phyloP scores from a whole-genome alignment of 1,140 invertebrate species.

The Zaprionus gabonicus region DNA sequence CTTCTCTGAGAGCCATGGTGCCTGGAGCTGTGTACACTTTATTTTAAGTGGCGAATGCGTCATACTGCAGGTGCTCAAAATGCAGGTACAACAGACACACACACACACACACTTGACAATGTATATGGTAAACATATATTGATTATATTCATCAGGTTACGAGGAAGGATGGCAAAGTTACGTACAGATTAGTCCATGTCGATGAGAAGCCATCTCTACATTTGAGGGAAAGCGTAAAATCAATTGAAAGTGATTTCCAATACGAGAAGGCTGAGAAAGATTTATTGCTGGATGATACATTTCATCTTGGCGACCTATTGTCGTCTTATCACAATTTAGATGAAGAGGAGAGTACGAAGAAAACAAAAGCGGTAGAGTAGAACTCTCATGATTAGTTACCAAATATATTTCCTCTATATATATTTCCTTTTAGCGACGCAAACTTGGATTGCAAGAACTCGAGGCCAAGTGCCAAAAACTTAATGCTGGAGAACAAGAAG shows the following conservation, averaged over 20 bases:
- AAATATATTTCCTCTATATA: not conserved
- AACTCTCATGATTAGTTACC: not conserved
- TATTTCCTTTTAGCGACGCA: conserved; percentile 39
- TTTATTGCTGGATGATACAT: not conserved
- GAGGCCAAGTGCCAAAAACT: not conserved
- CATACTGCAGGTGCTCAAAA: conserved; percentile 76
- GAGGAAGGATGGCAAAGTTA: conserved; percentile 2
- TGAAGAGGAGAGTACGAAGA: not conserved
- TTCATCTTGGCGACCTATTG: conserved; percentile 29
- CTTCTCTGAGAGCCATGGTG: conserved; percentile 67
- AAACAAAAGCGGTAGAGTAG: conserved; percentile 15
- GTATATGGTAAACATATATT: not conserved
- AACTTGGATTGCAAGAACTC: conserved; percentile 54
- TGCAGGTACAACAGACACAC: conserved; percentile 49
- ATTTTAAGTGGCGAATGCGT: conserved; percentile 79
- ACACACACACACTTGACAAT: not conserved
- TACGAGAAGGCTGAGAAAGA: not conserved
- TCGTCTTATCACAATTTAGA: conserved; percentile 32
- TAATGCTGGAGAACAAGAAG: not conserved
- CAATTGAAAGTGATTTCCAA: not conserved
- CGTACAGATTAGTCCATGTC: conserved; percentile 13
- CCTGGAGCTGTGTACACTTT: conserved; percentile 68
- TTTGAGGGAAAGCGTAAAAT: not conserved
- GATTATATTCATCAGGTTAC: conserved; percentile 14
- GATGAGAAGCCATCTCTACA: not conserved